Percentiles rank a stretch among this genome's conserved stretches.
These are phyloP conservation scores for Pseudorasbora parva DNA, from an alignment of 2,113 vertebrate species.

Conservation along the genomic window DNA sequence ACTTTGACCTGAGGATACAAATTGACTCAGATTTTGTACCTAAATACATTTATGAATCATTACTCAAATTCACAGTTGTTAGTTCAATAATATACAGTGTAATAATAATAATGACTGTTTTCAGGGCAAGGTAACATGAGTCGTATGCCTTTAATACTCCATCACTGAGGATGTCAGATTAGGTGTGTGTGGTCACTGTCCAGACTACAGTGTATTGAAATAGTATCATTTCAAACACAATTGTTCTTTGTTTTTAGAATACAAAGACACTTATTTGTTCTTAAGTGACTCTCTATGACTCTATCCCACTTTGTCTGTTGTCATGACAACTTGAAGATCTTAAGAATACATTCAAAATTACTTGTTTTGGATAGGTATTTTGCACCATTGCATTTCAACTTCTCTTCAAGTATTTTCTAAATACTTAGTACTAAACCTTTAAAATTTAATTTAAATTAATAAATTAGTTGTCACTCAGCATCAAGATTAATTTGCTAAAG, in stretches of 20 bases:
- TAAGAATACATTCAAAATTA: background rate
- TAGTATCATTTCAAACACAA: slow-evolving; percentile 16
- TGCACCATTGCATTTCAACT: background rate
- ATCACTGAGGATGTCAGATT: background rate
- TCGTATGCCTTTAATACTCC: background rate
- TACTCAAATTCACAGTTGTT: background rate
- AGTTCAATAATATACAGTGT: background rate
- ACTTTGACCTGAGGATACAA: background rate
- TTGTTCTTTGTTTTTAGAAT: slow-evolving; percentile 13
- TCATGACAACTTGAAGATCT: background rate
- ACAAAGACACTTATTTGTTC: slow-evolving; percentile 13
- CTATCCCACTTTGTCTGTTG: background rate
- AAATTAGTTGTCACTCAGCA: too few species aligned
- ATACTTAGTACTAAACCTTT: background rate
- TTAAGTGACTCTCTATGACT: slow-evolving; percentile 5
- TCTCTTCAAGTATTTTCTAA: background rate
- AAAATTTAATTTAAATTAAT: background rate
- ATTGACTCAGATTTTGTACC: background rate
- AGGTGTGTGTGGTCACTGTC: background rate
- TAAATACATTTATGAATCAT: background rate
- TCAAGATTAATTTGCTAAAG: too few species aligned
- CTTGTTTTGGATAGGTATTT: background rate
- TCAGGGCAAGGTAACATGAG: background rate
- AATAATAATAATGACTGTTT: background rate
- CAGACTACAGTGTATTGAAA: slow-evolving; percentile 5